phyloP scores from a whole-genome alignment of 2,888 invertebrate species.

The Cantharis lateralis region DNA sequence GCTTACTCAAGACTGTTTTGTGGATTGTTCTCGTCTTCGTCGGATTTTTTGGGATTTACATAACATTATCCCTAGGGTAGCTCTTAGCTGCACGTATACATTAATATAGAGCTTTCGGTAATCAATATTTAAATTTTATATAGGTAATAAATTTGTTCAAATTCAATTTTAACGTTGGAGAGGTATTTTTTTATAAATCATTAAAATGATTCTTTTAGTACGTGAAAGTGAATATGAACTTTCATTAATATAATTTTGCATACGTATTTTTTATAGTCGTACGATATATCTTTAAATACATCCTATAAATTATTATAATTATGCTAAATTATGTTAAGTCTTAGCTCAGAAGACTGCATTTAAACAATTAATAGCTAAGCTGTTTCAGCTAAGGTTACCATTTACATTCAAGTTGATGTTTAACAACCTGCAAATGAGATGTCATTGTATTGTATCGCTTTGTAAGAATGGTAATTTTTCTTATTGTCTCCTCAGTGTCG shows the following conservation, averaged over 20 bases:
- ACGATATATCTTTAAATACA: background rate
- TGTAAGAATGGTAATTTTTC: background rate
- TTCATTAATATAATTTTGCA: background rate
- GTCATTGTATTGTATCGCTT: background rate
- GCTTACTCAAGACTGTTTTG: background rate
- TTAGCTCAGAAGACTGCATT: background rate
- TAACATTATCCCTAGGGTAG: background rate
- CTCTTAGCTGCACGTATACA: background rate
- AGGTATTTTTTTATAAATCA: background rate
- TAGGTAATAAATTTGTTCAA: background rate
- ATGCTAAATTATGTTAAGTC: background rate
- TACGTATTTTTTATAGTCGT: background rate
- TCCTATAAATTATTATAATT: background rate
- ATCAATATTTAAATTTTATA: background rate
- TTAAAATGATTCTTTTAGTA: background rate
- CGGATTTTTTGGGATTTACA: background rate
- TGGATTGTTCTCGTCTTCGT: background rate
- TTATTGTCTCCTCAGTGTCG: background rate
- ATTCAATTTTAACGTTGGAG: background rate
- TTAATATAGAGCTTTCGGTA: background rate
- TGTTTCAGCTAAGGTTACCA: background rate
- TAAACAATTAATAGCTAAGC: background rate
- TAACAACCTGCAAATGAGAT: background rate
- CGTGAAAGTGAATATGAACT: background rate
- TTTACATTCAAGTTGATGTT: background rate